Evolutionary conservation across 2,113 vertebrate genomes (phyloP).

Genomic region (Enhydra lutris): DNA sequence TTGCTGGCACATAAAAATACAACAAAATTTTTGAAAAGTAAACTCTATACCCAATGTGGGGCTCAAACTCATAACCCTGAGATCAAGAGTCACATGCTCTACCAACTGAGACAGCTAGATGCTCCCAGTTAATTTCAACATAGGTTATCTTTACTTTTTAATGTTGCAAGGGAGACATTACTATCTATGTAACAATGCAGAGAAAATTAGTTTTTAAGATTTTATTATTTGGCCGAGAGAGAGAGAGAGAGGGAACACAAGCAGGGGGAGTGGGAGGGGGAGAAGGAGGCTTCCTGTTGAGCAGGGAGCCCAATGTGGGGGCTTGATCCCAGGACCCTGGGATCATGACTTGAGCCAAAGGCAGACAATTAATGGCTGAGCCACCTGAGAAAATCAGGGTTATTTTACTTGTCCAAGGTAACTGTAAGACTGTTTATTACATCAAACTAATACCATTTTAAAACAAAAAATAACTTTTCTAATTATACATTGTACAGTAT

Average conservation of each 20-base stretch:
- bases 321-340: no score
- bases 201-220: not conserved
- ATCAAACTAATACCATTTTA: not conserved
- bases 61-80: not conserved
- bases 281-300: no score
- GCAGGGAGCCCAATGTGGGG: no score
- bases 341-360: no score
- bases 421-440: not conserved
- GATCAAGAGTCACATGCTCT: not conserved
- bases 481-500: not conserved
- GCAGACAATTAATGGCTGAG: no score
- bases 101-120: no score
- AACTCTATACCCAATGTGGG: not conserved
- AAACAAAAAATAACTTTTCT: not conserved
- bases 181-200: not conserved
- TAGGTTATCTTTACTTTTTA: not conserved
- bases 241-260: no score
- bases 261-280: no score
- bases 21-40: not conserved
- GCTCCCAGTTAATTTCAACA: not conserved
- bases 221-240: no score
- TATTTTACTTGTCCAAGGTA: not conserved
- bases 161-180: not conserved
- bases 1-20: not conserved
- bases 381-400: not conserved